These are phyloP conservation scores for Ranitomeya variabilis DNA, from an alignment of 2,113 vertebrate genomes.

Conservation along the genomic window DNA sequence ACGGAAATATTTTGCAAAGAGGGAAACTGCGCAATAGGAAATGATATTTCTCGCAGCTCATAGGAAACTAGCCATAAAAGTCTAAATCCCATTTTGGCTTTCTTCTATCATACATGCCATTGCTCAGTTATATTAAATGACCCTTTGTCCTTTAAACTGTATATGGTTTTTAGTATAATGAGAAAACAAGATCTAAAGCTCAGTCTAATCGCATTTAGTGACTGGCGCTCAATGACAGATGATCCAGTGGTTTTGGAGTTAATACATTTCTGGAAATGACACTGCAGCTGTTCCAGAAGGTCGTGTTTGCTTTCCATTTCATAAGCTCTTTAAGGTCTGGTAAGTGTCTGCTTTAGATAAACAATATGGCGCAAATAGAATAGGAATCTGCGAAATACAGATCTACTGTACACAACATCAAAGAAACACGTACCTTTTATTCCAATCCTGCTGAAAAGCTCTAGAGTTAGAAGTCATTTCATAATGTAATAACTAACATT, in stretches of 20 bases:
- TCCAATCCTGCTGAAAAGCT: neutral
- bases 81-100: neutral
- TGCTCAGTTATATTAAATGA: conserved; percentile 1
- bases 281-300: conserved; percentile 37
- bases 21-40: neutral
- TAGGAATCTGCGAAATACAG: neutral
- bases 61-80: neutral
- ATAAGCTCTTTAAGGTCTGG: conserved; percentile 40
- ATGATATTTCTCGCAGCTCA: neutral
- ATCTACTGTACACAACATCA: neutral
- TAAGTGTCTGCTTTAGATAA: conserved; percentile 30
- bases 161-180: conserved; percentile 26
- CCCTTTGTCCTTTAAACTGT: conserved; percentile 38
- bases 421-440: too few relatives aligned
- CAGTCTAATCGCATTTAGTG: conserved; percentile 31
- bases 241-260: conserved; percentile 23
- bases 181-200: conserved; percentile 18
- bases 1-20: neutral
- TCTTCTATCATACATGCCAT: neutral
- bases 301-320: conserved; percentile 31
- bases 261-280: conserved; percentile 42
- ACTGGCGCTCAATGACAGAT: neutral
- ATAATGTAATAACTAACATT: neutral
- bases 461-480: neutral
- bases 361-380: neutral